Evolutionary conservation across 2,113 vertebrate species (phyloP).

Genomic region (Prionailurus viverrinus): DNA sequence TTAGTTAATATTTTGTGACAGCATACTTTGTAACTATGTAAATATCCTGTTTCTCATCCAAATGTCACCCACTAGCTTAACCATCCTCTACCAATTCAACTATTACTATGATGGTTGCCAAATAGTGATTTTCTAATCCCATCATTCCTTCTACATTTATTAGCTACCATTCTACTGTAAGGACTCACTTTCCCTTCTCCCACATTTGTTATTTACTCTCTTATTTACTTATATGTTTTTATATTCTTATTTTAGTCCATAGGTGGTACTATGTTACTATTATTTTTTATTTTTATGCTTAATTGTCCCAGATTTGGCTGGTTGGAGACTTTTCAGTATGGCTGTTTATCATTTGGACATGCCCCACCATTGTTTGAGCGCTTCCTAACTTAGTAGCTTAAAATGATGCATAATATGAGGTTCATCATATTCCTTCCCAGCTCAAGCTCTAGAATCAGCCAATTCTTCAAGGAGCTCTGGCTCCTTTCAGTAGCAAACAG

Average conservation of each 20-base stretch:
- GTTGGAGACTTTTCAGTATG: neutral
- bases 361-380: neutral
- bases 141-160: neutral
- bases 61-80: conserved; percentile 4
- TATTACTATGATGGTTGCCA: neutral
- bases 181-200: neutral
- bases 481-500: conserved; percentile 10
- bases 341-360: neutral
- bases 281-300: conserved; percentile 39
- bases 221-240: neutral
- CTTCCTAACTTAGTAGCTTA: conserved; percentile 39
- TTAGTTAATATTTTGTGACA: neutral
- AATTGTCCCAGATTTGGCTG: neutral
- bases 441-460: neutral
- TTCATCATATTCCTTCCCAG: neutral
- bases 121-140: conserved; percentile 19
- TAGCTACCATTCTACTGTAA: conserved; percentile 1
- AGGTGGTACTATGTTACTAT: neutral
- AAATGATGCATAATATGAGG: neutral
- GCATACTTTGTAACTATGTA: neutral
- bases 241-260: conserved; percentile 39
- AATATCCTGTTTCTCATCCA: conserved; percentile 3
- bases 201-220: conserved; percentile 22
- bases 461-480: neutral
- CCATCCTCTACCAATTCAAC: neutral